Percentiles rank a stretch among this genome's conserved stretches.
Evolutionary conservation across 2,113 vertebrate species (phyloP).

Genomic region (Melanocharis versteri): DNA sequence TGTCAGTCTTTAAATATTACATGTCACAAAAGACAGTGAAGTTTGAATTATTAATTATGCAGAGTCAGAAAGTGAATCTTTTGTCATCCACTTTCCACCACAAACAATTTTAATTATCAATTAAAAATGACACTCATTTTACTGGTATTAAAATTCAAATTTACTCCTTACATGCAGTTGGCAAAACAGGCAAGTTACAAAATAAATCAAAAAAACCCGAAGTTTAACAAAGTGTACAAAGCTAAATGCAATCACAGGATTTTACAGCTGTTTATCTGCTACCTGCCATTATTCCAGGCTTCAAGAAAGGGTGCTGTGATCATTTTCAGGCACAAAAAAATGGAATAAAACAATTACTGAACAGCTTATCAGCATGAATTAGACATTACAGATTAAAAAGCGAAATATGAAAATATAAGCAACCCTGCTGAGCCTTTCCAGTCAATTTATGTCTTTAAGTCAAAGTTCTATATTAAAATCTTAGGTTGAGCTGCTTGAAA

Average conservation of each 20-base stretch:
- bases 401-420: constrained; percentile 29
- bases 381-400: neutral
- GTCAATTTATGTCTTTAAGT: neutral
- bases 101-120: neutral
- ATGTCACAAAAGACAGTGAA: neutral
- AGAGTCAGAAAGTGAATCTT: neutral
- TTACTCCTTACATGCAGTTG: neutral
- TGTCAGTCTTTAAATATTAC: constrained; percentile 33
- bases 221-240: neutral
- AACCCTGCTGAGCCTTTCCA: neutral
- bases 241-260: neutral
- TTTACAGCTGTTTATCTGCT: neutral
- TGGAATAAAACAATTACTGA: neutral
- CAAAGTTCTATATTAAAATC: neutral
- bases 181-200: neutral
- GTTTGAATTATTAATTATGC: constrained; percentile 24
- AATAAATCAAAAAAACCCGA: neutral
- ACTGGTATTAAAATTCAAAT: neutral
- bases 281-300: neutral
- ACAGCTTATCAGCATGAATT: neutral
- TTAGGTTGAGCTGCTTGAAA: neutral
- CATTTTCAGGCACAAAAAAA: neutral
- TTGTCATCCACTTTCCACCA: neutral
- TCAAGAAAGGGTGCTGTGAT: neutral
- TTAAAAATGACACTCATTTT: neutral